Base-by-base conservation (phyloP, 2,888 invertebrate genomes). In the Drosophila borealis region DNA sequence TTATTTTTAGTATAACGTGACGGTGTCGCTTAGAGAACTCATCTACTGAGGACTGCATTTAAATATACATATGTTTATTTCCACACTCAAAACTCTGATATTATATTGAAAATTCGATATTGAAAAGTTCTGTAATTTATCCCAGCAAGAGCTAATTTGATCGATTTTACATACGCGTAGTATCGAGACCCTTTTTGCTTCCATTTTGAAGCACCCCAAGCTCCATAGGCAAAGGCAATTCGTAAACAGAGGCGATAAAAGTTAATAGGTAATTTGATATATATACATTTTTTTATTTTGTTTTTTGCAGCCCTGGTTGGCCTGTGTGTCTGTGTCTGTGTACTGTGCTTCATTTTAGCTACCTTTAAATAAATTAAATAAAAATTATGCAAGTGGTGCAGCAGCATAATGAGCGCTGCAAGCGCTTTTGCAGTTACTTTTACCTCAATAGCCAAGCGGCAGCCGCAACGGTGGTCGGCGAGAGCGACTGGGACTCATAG, bases 291-390 rank as follows among this genome's bases (percentile, higher is more conserved):
- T 5, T 42, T 13, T 33, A 4, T 21, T 50, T 42, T 10, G 5
- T 13, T n/a, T 21, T 37, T 51, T 6, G 53, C 13, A 57, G 50
- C 70, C 65, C 75, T 74, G 74, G 65, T 37, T 61, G 21, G 34
- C 19, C 44, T 17, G 17, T 17, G 17, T 17, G 41, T 36, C 19
- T 53, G 34, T 41, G 56, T 55, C 2, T 68, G 33, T 33, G 37
- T 39, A 41, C 39, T 50, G 62, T 68, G 69, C 68, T 70, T 59
- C 66, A 64, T 63, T 63, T 74, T 60, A 76, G 78, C 76, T 65
- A 77, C 83, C 81, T 86, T 81, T 81, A 89, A 89, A 88, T 89
- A 80, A 89, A 85, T 87, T 80, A 86, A 84, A 84, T 78, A 84
- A 74, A 83, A 81, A 83, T 88, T 85, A 85, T 77, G 79, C 85